Base-by-base conservation (phyloP, 1,140 invertebrate species). In the Stegodyphus mimosarum region DNA sequence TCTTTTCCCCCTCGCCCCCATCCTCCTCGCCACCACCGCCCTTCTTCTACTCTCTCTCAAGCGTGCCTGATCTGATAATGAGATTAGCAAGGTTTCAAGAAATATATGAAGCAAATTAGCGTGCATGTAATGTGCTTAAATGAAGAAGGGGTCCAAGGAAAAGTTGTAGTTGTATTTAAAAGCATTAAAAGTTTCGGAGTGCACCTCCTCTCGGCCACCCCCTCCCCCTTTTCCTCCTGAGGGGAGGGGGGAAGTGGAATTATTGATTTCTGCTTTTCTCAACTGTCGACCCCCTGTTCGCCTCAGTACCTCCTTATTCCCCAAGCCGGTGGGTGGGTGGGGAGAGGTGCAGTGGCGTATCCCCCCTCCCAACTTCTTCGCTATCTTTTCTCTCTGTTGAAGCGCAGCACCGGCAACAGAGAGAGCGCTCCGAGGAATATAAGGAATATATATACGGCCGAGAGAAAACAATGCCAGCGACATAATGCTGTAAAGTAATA, bases 61-160 rank as follows among this genome's bases (percentile, higher is more conserved):
- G 79, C 79, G 83, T 78, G 53, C 74, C 66, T 86, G 83, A 86
- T 86, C 83, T 78, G 74, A 71, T 86, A 86, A 86, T 86, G 83
- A 86, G 83, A 86, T 86, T 86, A 86, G 83, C 75, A 72, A 73
- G 83, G 74, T 86, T 86, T 86, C 83, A 86, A 86, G 83, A 86
- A 86, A 86, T 86, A 86, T 86, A 86, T 86, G 83, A 86, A 86
- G 83, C 83, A 86, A 86, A 86, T 86, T 86, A 86, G 83, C 83
- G 83, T 86, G 83, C 67, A 86, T 77, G 83, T 86, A 86, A 86
- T 86, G 83, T 78, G 83, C 83, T 86, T 86, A 86, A 77, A 78
- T 86, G 83, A 86, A 86, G 83, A 86, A 86, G 74, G 72, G 75
- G 75, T 78, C 83, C 55, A 78, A 86, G 83, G 83, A 78, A 86